These are phyloP conservation scores for Brachionus paranguensis DNA, from an alignment of 1,140 invertebrate species.

Conservation along the genomic window DNA sequence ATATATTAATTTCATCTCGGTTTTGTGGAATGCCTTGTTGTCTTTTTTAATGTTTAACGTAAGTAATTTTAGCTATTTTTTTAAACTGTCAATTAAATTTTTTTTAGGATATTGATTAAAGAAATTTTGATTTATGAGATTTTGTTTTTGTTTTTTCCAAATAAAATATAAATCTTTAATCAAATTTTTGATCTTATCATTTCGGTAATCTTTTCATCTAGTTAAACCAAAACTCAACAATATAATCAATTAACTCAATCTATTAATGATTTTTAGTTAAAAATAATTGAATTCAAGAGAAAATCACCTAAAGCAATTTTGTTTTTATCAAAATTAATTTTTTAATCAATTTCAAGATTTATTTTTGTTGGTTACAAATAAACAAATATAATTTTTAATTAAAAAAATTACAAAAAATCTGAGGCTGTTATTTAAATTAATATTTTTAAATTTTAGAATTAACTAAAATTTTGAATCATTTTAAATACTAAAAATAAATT, in stretches of 20 bases:
- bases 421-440: too few relatives aligned
- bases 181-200: background rate
- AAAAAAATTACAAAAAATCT: too few relatives aligned
- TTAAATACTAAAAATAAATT: too few relatives aligned
- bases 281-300: background rate
- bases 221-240: background rate
- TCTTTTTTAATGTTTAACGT: constrained; percentile 22
- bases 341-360: background rate
- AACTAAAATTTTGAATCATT: too few relatives aligned
- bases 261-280: background rate
- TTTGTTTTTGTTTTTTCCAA: background rate
- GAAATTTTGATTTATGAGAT: background rate
- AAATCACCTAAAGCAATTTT: background rate
- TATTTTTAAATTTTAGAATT: too few relatives aligned
- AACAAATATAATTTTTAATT: too few relatives aligned
- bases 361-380: background rate
- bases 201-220: background rate
- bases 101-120: constrained; percentile 21
- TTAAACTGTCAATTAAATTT: background rate
- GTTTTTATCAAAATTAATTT: background rate
- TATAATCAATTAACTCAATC: background rate
- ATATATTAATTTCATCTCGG: constrained; percentile 14
- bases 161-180: background rate
- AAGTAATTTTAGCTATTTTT: background rate
- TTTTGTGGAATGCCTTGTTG: constrained; percentile 31